Base-by-base conservation (phyloP, 2,797 vertebrate species). In the Borostomias antarcticus region DNA sequence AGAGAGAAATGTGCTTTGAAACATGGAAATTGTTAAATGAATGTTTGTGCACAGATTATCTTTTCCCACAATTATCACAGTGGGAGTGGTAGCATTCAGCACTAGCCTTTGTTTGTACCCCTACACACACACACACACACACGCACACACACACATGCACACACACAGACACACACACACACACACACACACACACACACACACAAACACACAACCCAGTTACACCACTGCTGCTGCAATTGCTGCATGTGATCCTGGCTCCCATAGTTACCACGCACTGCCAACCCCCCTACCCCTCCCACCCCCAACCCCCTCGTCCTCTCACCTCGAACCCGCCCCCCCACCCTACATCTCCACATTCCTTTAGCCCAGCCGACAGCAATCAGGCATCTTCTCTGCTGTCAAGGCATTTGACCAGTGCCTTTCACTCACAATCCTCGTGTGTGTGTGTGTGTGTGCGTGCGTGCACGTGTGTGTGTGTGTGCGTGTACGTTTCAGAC, bases 401-500 rank as follows among this genome's bases (percentile, higher is more conserved):
- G 45, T 61, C 62, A 64, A 66, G 61, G 72, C 2, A 64, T 77
- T 52, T 56, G 5, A 67, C 40, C 63, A 29, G 28, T 62, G 13
- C 2, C 13, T 48, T 76, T 73, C 87, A 75, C 28, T 10, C 47
- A 74, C 76, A 11, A 70, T 84, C 73, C 77, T 86, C 33, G 21
- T 26, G 21, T 33, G 9, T 68, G 35, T 71, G 25, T 53, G 35
- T 37, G 35, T 26, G 35, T 63, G 3, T 76, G 23, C 51, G 40
- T 51, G 47, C 54, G 29, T 56, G 30, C 26, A 19, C 37, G 10
- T 64, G 25, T 73, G 35, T 61, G 51, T 26, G 52, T 54, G 51
- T 74, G n/a, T 53, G 29, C 25, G 28, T 37, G 17, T 61, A 17
- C 70, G 15, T 91, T 91, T 50, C 81, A 95, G 94, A 90, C 93